Evolutionary conservation across 2,113 vertebrate genomes (phyloP), one percentile per base, ranked within the genome.

Genomic region (Speoplatyrhinus poulsoni): DNA sequence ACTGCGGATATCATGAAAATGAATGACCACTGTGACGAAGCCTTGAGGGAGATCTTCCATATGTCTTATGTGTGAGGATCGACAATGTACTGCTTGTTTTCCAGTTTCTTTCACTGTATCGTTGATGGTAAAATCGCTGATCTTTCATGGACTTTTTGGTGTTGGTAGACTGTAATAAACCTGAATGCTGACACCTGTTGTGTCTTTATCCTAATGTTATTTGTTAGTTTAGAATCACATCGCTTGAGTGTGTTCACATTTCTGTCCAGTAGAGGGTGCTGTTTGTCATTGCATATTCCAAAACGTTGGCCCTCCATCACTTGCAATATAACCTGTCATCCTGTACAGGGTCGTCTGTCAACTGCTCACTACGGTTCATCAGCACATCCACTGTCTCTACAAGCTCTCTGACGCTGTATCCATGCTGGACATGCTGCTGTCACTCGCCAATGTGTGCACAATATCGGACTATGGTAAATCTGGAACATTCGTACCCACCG

Each of bases 371-470:
- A 94, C 95, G 62, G 89, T 98, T 82, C 95, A 95, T 36, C 93
- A 95, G 60, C 92, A 97, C 69, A 94, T 99, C 55, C 95, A 98
- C 83, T 99, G 98, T 82, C 88, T 99, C 0, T 96, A 97, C 83
- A 99, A 98, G 86, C 93, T 99, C 12, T 95, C 96, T 4, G 96
- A 99, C 79, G 91, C 94, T 3, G 96, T 98, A 9, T 99, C 98
- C 8, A 96, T 98, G 96, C 90, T 99, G 89, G 97, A 99, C 76
- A 98, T 98, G 97, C 84, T 99, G 75, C 92, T 97, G 48, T 96
- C 98, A 0, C 94, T 99, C 81, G 96, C 96, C 67, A 95, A 95
- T 1, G 91, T 94, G 33, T 98, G 97, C 83, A 96, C 95, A 54
- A 88, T 97, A 75, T 98, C 95, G n/a, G 94, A 98, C 79, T 98